Conservation (phyloP, 2,888 invertebrate genomes). For the Neoscelio sp. region DNA sequence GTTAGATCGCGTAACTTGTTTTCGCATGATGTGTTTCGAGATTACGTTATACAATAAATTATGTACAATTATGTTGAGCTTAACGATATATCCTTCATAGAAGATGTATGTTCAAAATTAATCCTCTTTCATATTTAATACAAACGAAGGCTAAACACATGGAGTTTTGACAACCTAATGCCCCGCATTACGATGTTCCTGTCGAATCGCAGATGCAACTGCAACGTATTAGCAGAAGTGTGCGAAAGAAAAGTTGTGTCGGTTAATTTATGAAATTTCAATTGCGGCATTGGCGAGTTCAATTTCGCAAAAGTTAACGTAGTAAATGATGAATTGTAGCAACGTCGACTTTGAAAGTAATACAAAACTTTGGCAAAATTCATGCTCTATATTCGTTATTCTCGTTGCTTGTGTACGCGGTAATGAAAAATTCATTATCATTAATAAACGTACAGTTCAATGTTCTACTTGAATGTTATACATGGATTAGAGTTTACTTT, state of each 20-base stretch:
- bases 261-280: slow-evolving; percentile 9
- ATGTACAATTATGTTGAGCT: slow-evolving; percentile 24
- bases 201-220: background rate
- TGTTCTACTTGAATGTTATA: no score
- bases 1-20: slow-evolving; percentile 21
- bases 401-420: no score
- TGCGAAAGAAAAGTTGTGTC: background rate
- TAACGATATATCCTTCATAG: slow-evolving; percentile 13
- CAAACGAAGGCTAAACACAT: slow-evolving; percentile 25
- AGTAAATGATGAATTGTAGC: background rate
- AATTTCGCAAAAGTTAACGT: no score
- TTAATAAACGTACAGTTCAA: no score
- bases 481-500: no score
- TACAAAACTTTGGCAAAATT: background rate
- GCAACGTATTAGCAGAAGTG: background rate
- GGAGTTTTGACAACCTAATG: slow-evolving; percentile 21
- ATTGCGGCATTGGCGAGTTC: background rate
- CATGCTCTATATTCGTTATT: background rate
- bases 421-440: no score
- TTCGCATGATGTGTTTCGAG: slow-evolving; percentile 4
- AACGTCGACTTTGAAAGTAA: background rate
- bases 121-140: slow-evolving; percentile 18
- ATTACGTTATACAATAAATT: slow-evolving; percentile 24
- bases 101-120: slow-evolving; percentile 16
- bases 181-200: background rate